Percentiles rank a stretch among this genome's conserved stretches.
These are phyloP conservation scores for Arizona elegans DNA, from an alignment of 2,113 vertebrate species.

Conservation along the genomic window DNA sequence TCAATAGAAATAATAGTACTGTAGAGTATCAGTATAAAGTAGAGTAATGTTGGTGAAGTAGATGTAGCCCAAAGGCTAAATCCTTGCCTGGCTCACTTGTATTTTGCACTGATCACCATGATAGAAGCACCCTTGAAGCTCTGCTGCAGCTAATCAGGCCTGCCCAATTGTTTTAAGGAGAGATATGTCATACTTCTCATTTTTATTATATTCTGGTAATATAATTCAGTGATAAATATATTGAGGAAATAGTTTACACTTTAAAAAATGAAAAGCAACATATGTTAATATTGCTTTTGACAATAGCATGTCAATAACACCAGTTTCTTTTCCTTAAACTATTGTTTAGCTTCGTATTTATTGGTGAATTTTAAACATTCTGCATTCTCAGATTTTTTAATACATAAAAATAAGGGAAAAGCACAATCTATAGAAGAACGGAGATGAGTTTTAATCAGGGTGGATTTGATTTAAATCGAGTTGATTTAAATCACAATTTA, in stretches of 20 bases:
- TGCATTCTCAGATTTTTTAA: constrained; percentile 2
- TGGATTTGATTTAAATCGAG: no score
- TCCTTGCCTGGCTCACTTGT: neutral
- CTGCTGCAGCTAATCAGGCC: neutral
- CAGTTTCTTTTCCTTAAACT: neutral
- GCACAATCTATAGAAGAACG: neutral
- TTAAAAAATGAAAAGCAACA: neutral
- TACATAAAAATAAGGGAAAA: constrained; percentile 7
- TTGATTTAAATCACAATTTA: no score
- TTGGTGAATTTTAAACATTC: neutral
- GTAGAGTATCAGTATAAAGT: neutral
- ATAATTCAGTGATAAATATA: neutral
- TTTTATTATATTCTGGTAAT: neutral
- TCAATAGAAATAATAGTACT: neutral
- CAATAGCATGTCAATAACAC: neutral
- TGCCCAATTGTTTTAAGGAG: neutral
- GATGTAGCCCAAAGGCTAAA: neutral
- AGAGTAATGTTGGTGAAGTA: neutral
- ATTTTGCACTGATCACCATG: neutral
- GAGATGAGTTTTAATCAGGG: constrained; percentile 23
- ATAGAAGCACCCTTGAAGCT: neutral
- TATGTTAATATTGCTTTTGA: neutral
- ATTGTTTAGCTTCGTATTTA: neutral
- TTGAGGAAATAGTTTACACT: neutral
- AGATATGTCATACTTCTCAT: neutral